phyloP scores from a whole-genome alignment of 2,797 vertebrate genomes.

The Pipistrellus pygmaeus region DNA sequence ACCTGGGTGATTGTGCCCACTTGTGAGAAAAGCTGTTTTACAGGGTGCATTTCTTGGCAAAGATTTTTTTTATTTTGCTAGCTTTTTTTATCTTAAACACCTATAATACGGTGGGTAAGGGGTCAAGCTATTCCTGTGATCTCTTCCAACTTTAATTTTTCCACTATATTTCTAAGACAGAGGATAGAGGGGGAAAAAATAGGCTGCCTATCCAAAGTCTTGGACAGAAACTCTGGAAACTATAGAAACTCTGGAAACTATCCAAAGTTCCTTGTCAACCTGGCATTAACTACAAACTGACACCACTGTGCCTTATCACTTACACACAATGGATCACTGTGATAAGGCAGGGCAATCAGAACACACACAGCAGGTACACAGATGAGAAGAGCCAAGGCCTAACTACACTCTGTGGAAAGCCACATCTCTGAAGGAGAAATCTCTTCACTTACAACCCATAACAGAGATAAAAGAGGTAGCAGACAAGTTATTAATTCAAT shows the following conservation, averaged over 20 bases:
- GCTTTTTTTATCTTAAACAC: constrained; percentile 52
- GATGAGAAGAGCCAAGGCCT: background rate
- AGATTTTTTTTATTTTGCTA: background rate
- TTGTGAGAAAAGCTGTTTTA: constrained; percentile 47
- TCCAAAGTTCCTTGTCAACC: constrained; percentile 27
- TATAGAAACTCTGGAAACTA: constrained; percentile 9
- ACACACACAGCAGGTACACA: constrained; percentile 2
- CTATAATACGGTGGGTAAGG: background rate
- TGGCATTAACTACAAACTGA: constrained; percentile 58
- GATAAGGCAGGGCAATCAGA: background rate
- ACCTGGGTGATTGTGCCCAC: background rate
- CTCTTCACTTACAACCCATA: constrained; percentile 3
- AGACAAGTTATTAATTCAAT: constrained; percentile 5
- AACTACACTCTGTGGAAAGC: background rate
- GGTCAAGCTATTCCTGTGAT: background rate
- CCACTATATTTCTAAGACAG: constrained; percentile 19
- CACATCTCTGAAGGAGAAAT: background rate
- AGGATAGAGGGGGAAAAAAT: background rate
- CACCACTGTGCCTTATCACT: constrained; percentile 10
- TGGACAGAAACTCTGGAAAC: constrained; percentile 17
- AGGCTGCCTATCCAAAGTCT: constrained; percentile 19
- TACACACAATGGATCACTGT: constrained; percentile 2
- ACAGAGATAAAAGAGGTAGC: constrained; percentile 23
- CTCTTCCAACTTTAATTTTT: constrained; percentile 43
- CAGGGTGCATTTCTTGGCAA: background rate